phyloP scores from a whole-genome alignment of 1,140 invertebrate species.

The Homalodisca vitripennis region DNA sequence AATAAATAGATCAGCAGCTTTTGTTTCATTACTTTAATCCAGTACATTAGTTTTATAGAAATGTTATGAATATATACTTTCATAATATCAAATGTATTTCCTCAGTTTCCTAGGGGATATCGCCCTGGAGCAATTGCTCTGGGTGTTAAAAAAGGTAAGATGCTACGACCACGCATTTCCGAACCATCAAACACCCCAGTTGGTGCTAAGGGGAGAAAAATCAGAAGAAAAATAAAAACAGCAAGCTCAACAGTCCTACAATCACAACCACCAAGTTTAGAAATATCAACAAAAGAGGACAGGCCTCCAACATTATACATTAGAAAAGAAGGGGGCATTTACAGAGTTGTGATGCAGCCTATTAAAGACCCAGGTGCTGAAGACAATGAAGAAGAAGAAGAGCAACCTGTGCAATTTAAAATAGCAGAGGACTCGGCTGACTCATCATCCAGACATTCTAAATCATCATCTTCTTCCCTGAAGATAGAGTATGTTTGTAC shows the following conservation, averaged over 20 bases:
- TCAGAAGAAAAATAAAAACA: neutral
- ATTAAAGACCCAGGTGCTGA: conserved; percentile 3
- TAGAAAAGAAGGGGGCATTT: neutral
- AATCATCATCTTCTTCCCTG: neutral
- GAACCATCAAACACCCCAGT: neutral
- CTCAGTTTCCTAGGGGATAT: neutral
- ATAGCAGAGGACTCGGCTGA: neutral
- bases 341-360: neutral
- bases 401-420: conserved; percentile 16
- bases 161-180: neutral
- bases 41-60: too few species aligned
- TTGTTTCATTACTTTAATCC: too few species aligned
- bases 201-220: neutral
- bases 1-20: too few species aligned
- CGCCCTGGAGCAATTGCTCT: neutral
- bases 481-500: conserved; percentile 16
- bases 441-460: neutral
- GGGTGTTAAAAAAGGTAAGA: neutral
- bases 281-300: neutral
- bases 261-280: neutral
- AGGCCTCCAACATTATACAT: neutral
- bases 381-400: neutral
- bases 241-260: neutral
- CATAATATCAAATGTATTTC: too few species aligned
- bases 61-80: too few species aligned